These are phyloP conservation scores for Hoplostethus atlanticus DNA, from an alignment of 2,797 vertebrate species.

Conservation along the genomic window DNA sequence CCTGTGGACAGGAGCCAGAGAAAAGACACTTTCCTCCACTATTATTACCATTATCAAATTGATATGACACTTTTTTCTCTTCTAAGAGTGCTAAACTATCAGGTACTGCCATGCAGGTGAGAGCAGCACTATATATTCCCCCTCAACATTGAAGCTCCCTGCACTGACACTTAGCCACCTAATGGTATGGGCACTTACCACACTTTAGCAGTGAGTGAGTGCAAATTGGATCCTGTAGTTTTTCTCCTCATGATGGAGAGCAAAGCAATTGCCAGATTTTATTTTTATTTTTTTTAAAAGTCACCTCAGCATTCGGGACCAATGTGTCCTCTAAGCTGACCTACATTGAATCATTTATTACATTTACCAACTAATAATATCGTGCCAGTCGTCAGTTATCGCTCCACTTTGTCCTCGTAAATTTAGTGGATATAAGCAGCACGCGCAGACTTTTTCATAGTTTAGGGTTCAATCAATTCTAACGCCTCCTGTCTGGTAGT, in stretches of 20 bases:
- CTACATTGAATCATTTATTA: background rate
- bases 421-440: background rate
- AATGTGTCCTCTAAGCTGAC: background rate
- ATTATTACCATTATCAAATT: background rate
- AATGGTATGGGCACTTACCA: constrained; percentile 23
- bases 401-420: background rate
- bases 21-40: background rate
- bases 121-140: constrained; percentile 8
- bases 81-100: background rate
- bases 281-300: background rate
- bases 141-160: constrained; percentile 54
- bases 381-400: background rate
- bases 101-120: constrained; percentile 15
- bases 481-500: background rate
- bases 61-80: background rate
- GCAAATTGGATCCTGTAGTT: background rate
- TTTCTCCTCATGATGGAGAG: constrained; percentile 4
- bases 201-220: background rate
- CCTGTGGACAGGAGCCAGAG: background rate
- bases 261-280: background rate
- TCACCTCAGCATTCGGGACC: background rate
- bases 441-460: too few relatives aligned
- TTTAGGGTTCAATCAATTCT: too few relatives aligned
- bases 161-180: constrained; percentile 63
- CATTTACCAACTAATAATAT: background rate